Evolutionary conservation across 2,888 invertebrate genomes (phyloP).

Genomic region (Tyria jacobaeae): DNA sequence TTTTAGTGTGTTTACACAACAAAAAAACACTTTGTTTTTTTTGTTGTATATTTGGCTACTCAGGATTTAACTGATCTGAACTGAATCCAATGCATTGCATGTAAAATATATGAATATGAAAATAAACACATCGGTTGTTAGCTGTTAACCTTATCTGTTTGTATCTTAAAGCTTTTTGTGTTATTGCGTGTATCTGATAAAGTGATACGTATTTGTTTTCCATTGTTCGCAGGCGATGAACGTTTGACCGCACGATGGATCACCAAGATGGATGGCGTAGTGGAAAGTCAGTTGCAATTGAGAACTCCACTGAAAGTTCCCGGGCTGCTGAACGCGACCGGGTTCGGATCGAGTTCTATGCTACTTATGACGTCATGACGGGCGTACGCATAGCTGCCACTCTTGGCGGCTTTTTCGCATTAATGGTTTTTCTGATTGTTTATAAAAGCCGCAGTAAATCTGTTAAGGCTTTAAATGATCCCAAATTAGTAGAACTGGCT

Average conservation of each 20-base stretch:
- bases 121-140: too few species aligned
- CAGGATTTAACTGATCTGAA: not conserved
- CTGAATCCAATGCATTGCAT: not conserved
- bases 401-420: conserved; percentile 95
- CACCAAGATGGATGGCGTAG: conserved; percentile 77
- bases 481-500: conserved; percentile 92
- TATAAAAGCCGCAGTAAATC: conserved; percentile 95
- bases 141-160: conserved; percentile 13
- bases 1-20: too few species aligned
- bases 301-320: conserved; percentile 74
- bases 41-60: not conserved
- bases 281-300: conserved; percentile 67
- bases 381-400: conserved; percentile 97
- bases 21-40: too few species aligned
- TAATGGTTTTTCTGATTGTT: conserved; percentile 96
- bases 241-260: conserved; percentile 81
- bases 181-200: conserved; percentile 6
- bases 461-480: conserved; percentile 91
- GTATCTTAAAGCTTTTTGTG: conserved; percentile 18
- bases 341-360: conserved; percentile 93
- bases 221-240: conserved; percentile 81
- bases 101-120: too few species aligned
- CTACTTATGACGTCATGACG: conserved; percentile 97
- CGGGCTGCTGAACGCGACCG: conserved; percentile 88
- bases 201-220: conserved; percentile 31